phyloP scores from a whole-genome alignment of 2,888 invertebrate genomes.

The Lepidocyrtinus sp. region DNA sequence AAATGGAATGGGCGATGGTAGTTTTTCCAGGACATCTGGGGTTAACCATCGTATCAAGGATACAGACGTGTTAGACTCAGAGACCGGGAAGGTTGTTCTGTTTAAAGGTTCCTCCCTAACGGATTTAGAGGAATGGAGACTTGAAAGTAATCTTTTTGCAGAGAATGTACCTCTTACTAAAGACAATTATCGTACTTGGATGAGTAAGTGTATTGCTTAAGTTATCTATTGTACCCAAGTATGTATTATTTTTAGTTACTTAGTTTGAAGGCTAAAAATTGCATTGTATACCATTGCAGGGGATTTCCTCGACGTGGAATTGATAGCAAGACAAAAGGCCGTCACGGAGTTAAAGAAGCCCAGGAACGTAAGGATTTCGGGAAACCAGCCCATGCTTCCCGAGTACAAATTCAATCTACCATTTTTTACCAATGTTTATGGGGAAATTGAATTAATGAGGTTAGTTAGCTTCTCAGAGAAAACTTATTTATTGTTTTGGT shows the following conservation, averaged over 20 bases:
- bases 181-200: constrained; percentile 55
- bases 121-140: constrained; percentile 39
- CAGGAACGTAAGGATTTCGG: constrained; percentile 13
- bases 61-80: constrained; percentile 30
- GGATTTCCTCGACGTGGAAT: constrained; percentile 55
- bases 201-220: constrained; percentile 38
- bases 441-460: constrained; percentile 57
- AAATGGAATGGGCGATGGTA: too few relatives aligned
- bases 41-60: constrained; percentile 12
- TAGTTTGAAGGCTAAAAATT: constrained; percentile 1
- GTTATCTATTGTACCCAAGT: constrained; percentile 11
- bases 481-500: too few relatives aligned
- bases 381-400: neutral
- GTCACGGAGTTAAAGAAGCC: constrained; percentile 54
- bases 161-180: constrained; percentile 39
- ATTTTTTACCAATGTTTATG: constrained; percentile 56
- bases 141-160: constrained; percentile 37
- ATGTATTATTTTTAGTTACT: constrained; percentile 2
- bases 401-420: constrained; percentile 45
- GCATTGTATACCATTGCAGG: constrained; percentile 34
- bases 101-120: neutral
- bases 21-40: too few relatives aligned
- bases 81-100: constrained; percentile 20
- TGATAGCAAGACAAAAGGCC: constrained; percentile 49
- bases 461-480: too few relatives aligned